A percentile compares a stretch with the other conserved stretches of the same genome.
Conservation (phyloP, 2,797 vertebrate species). For the Chrosomus eos region DNA sequence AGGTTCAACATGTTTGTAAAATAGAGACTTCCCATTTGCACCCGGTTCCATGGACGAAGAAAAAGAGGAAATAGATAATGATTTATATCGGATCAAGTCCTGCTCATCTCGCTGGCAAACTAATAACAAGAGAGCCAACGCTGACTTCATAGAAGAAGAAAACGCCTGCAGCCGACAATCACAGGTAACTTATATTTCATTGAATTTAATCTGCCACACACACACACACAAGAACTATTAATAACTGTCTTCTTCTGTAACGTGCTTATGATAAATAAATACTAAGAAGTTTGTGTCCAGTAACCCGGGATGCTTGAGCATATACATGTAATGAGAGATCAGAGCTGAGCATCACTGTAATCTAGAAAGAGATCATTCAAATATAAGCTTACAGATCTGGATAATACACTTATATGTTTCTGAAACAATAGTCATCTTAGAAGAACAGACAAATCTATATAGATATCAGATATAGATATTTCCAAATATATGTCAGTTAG, state of each 20-base stretch:
- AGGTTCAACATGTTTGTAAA: conserved; percentile 21
- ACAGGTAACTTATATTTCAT: conserved; percentile 22
- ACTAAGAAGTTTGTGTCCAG: neutral
- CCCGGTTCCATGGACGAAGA: conserved; percentile 35
- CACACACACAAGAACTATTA: neutral
- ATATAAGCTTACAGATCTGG: neutral
- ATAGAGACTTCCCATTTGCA: conserved; percentile 57
- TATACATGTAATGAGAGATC: neutral
- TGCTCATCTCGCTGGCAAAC: neutral
- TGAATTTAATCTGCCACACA: neutral
- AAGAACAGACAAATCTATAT: neutral
- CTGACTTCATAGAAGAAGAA: neutral
- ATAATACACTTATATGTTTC: neutral
- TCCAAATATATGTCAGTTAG: neutral
- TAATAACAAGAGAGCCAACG: conserved; percentile 5
- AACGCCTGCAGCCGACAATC: conserved; percentile 2
- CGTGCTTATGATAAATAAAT: neutral
- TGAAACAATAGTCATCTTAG: neutral
- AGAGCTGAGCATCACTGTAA: neutral
- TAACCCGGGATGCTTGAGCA: neutral
- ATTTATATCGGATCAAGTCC: conserved; percentile 36
- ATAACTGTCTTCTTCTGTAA: neutral
- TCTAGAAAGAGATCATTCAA: no score
- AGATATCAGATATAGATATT: no score
- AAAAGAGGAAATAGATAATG: conserved; percentile 59